phyloP scores from a whole-genome alignment of 1,140 invertebrate genomes.

The Megathymus violae region DNA sequence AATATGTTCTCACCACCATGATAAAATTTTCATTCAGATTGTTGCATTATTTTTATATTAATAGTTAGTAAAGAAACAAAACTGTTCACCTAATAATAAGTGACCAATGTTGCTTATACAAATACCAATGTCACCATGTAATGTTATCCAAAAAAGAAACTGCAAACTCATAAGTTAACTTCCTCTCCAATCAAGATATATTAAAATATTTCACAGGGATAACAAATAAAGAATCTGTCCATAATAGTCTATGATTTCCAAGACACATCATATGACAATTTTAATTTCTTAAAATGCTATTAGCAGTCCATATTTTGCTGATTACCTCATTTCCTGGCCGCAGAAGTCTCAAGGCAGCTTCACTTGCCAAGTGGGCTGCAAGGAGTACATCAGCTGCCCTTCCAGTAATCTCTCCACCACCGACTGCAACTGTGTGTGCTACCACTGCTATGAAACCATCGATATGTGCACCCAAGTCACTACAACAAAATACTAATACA shows the following conservation, averaged over 20 bases:
- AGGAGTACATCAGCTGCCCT: constrained; percentile 97
- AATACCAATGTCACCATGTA: not conserved
- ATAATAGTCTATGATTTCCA: too few species aligned
- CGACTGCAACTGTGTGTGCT: constrained; percentile 97
- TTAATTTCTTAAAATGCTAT: not conserved
- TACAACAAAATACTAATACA: constrained; percentile 78
- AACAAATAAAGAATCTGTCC: too few species aligned
- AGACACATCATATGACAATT: too few species aligned
- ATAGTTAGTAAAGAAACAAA: too few species aligned
- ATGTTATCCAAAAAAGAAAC: too few species aligned
- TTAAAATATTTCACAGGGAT: too few species aligned
- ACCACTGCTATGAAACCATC: constrained; percentile 99
- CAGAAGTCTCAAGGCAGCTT: constrained; percentile 96
- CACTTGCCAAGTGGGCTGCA: constrained; percentile 97
- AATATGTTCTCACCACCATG: not conserved
- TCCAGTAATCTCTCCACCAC: constrained; percentile 91
- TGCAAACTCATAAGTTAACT: too few species aligned
- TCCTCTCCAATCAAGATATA: too few species aligned
- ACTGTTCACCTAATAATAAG: too few species aligned
- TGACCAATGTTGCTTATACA: too few species aligned
- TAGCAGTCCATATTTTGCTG: not conserved
- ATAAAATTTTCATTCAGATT: too few species aligned
- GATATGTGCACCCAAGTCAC: constrained; percentile 98
- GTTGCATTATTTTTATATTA: too few species aligned
- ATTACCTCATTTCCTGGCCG: constrained; percentile 95